Evolutionary conservation across 1,140 invertebrate species (phyloP), one percentile per base, ranked within the genome.

Genomic region (Chionoecetes opilio): DNA sequence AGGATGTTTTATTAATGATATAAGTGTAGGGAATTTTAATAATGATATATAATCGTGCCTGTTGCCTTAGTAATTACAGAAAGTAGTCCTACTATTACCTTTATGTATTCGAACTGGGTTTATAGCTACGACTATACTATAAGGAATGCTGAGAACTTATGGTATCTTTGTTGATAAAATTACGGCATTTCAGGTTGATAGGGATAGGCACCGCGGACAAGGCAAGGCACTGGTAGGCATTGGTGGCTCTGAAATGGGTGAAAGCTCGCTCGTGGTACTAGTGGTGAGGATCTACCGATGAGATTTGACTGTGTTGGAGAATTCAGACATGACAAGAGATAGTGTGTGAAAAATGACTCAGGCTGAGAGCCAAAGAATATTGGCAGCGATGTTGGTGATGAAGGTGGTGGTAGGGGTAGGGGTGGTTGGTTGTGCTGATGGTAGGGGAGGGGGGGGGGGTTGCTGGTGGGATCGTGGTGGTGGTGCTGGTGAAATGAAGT

Each of bases 271-370:
- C 31, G 84, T 46, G 53, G 85, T 38, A 35, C 41, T 89, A 46
- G 85, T 29, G n/a, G 86, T n/a, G 53, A 75, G 93, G 41, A 41
- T 92, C 84, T 92, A 46, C 38, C 75, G 63, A 37, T 75, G 31
- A 93, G 93, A 87, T 46, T 88, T 29, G 86, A 35, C 41, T 26
- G 53, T 89, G 85, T 87, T n/a, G 86, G 93, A 93, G 93, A 93
- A 93, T 93, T 93, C 89, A 87, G 93, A 93, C 93, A 87, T 29
- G 93, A 89, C 85, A 84, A 37, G 93, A 90, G 93, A 94, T 82
- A 82, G 93, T 84, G 93, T 38, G 63, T 94, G 93, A 94, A 84
- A 94, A 94, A 94, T 46, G 93, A 94, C 34, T 31, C 41, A 82
- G 87, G 87, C 75, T 29, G 63, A 41, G 88, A 29, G 63, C 87